Evolutionary conservation across 2,113 vertebrate genomes (phyloP).

Genomic region (Bubalus kerabau): DNA sequence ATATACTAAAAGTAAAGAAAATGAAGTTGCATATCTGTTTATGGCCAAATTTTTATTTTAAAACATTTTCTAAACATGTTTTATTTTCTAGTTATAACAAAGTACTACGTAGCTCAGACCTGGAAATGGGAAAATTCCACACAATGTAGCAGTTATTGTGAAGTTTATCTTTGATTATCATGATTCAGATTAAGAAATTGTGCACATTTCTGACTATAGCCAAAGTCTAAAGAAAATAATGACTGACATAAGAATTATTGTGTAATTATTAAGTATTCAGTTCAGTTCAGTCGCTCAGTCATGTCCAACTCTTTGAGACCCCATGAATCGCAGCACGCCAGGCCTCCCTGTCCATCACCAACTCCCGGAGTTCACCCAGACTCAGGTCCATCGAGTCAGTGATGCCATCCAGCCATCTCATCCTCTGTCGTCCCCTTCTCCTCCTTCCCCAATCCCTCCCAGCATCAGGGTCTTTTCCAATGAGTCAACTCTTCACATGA

Average conservation of each 20-base stretch:
- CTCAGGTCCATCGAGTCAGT: fast-evolving
- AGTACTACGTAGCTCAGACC: neutral
- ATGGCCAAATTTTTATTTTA: neutral
- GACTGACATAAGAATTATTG: neutral
- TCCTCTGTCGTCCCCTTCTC: no score
- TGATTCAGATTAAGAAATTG: neutral
- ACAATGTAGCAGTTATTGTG: neutral
- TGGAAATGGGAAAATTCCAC: neutral
- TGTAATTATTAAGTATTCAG: neutral
- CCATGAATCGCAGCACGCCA: no score
- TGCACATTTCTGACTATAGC: neutral
- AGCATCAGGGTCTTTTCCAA: no score
- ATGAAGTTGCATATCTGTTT: neutral
- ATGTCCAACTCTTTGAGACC: no score
- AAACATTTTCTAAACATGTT: neutral
- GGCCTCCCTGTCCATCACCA: no score
- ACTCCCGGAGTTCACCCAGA: no score
- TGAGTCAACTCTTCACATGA: no score
- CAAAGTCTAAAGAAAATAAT: neutral
- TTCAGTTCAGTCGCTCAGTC: no score
- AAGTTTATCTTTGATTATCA: neutral
- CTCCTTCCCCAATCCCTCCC: no score
- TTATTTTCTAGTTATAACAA: neutral
- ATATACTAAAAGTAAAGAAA: neutral
- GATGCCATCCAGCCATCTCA: no score